These are phyloP conservation scores for Venturia canescens DNA, from an alignment of 1,140 invertebrate genomes.

Conservation along the genomic window DNA sequence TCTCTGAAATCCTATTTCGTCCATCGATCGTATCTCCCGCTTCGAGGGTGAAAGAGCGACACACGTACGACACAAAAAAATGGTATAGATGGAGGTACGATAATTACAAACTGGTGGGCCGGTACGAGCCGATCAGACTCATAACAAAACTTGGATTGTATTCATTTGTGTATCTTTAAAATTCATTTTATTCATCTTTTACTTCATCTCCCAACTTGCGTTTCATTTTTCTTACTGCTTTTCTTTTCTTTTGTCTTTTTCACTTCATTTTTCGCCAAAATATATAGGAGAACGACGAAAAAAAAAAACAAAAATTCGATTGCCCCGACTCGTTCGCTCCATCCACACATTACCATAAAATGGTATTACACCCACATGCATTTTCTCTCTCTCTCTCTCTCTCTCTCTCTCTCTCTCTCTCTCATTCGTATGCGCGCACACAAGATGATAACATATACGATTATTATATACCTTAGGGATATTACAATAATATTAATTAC, in stretches of 20 bases:
- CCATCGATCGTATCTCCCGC: constrained; percentile 17
- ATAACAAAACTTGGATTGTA: constrained; percentile 66
- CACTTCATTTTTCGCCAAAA: constrained; percentile 34
- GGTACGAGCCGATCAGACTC: constrained; percentile 73
- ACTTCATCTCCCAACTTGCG: neutral
- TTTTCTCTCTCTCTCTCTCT: constrained; percentile 44
- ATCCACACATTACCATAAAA: too few species aligned
- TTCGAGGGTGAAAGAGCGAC: neutral
- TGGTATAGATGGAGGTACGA: constrained; percentile 65
- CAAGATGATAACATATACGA: constrained; percentile 73
- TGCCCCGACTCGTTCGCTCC: constrained; percentile 59
- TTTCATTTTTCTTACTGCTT: constrained; percentile 48
- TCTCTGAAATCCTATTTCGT: constrained; percentile 19
- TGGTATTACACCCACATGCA: constrained; percentile 21
- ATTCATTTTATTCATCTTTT: constrained; percentile 12
- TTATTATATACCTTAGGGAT: constrained; percentile 73
- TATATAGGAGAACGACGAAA: constrained; percentile 12
- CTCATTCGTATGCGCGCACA: constrained; percentile 59
- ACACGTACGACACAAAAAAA: constrained; percentile 56
- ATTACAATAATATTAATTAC: constrained; percentile 76
- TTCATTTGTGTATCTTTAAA: constrained; percentile 26
- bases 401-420: constrained; percentile 42
- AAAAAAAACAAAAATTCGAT: constrained; percentile 50
- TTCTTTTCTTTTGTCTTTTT: constrained; percentile 50
- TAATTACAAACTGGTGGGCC: constrained; percentile 70